phyloP scores from a whole-genome alignment of 1,140 invertebrate genomes.

The Drosophila repletoides region DNA sequence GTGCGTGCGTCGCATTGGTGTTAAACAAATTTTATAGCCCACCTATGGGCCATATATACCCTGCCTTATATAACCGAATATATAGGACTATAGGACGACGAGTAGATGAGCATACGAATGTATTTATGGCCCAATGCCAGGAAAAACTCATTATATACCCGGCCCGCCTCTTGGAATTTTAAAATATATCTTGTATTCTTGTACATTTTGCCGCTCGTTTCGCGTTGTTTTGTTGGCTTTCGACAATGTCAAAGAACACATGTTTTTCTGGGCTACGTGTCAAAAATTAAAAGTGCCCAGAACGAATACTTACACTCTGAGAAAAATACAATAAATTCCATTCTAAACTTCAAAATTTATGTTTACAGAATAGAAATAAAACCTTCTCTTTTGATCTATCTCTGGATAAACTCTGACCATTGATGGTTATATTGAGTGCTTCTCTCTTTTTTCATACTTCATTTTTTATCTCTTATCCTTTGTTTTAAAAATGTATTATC shows the following conservation, averaged over 20 bases:
- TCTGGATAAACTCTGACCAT: too few species aligned
- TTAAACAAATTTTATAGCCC: constrained; percentile 53
- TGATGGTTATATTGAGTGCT: too few species aligned
- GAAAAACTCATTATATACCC: constrained; percentile 64
- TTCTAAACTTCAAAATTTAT: too few species aligned
- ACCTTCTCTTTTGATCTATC: too few species aligned
- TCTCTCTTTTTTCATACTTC: too few species aligned
- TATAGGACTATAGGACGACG: neutral
- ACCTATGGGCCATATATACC: constrained; percentile 36
- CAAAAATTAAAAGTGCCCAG: constrained; percentile 72
- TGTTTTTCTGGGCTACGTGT: constrained; percentile 64
- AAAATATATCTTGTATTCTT: constrained; percentile 37
- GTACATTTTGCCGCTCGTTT: constrained; percentile 18
- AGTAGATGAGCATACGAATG: constrained; percentile 17
- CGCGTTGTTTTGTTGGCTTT: constrained; percentile 18
- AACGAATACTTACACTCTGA: too few species aligned
- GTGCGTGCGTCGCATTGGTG: constrained; percentile 38
- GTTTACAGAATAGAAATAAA: too few species aligned
- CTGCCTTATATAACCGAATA: neutral
- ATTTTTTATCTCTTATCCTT: too few species aligned
- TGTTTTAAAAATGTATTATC: too few species aligned
- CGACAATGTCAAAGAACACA: constrained; percentile 65
- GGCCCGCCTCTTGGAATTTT: constrained; percentile 55
- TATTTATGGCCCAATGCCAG: constrained; percentile 52
- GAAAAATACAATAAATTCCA: too few species aligned